Evolutionary conservation across 2,888 invertebrate genomes (phyloP).

Genomic region (Leptinotarsa haldemani): DNA sequence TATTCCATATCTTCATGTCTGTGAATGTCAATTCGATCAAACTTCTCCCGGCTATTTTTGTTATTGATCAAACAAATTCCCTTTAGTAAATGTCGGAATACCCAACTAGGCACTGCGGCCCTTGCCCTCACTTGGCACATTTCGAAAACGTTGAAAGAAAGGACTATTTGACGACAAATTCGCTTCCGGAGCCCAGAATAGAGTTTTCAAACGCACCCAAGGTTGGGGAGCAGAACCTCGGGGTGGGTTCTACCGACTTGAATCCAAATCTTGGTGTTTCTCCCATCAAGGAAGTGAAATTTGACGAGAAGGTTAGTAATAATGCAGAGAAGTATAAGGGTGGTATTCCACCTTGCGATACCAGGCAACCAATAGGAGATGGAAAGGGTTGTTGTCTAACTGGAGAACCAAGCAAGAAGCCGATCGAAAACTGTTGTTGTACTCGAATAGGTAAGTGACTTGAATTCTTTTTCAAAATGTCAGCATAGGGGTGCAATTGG

Average conservation of each 20-base stretch:
- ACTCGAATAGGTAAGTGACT: conserved; percentile 2
- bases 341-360: conserved; percentile 35
- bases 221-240: conserved; percentile 52
- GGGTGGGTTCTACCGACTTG: conserved; percentile 48
- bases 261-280: conserved; percentile 53
- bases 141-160: conserved; percentile 45
- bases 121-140: conserved; percentile 55
- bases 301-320: conserved; percentile 14
- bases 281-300: conserved; percentile 35
- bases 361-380: neutral
- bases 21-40: conserved; percentile 26
- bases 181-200: conserved; percentile 31
- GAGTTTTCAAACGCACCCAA: conserved; percentile 47
- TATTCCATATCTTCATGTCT: no score
- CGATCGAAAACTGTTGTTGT: neutral
- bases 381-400: conserved; percentile 13
- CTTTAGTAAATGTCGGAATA: conserved; percentile 56
- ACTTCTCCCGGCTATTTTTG: neutral
- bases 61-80: conserved; percentile 20
- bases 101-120: conserved; percentile 56
- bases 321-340: conserved; percentile 24
- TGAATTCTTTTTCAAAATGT: neutral
- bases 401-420: neutral
- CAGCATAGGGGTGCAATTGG: no score
- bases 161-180: conserved; percentile 25